Percentiles rank a stretch among this genome's conserved stretches.
These are phyloP conservation scores for Aphelocoma coerulescens DNA, from an alignment of 2,113 vertebrate genomes.

Conservation along the genomic window DNA sequence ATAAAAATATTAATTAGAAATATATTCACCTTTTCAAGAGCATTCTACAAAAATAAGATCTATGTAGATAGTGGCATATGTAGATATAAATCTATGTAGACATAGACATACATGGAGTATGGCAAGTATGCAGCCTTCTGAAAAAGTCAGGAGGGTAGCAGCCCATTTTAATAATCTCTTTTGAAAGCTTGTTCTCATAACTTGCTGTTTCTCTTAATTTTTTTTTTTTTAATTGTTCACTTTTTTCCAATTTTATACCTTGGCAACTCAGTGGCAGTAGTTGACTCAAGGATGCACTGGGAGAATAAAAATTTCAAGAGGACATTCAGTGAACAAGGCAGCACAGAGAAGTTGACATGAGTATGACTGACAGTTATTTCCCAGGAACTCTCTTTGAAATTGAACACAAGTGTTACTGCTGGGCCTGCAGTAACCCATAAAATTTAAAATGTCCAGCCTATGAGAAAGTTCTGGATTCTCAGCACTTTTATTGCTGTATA, in stretches of 20 bases:
- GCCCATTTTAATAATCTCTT: background rate
- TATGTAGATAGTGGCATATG: background rate
- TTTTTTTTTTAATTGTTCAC: background rate
- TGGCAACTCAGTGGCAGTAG: background rate
- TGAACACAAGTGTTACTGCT: background rate
- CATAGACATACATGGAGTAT: background rate
- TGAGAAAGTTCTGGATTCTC: background rate
- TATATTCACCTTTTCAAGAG: background rate
- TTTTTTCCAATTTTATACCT: background rate
- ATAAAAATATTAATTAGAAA: background rate
- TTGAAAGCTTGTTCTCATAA: background rate
- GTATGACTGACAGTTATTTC: conserved; percentile 31
- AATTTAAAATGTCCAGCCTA: background rate
- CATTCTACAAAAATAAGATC: background rate
- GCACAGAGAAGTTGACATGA: background rate
- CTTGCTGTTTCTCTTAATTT: background rate
- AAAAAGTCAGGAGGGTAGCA: background rate
- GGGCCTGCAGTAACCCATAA: background rate
- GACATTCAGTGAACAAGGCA: background rate
- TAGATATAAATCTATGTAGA: background rate
- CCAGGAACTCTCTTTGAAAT: conserved; percentile 13
- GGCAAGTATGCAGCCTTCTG: background rate
- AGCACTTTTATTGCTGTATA: background rate
- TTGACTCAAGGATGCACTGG: background rate
- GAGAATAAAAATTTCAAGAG: background rate